Percentiles rank a stretch among this genome's conserved stretches.
Conservation (phyloP, 1,140 invertebrate species). For the Euura saliciscinereae region DNA sequence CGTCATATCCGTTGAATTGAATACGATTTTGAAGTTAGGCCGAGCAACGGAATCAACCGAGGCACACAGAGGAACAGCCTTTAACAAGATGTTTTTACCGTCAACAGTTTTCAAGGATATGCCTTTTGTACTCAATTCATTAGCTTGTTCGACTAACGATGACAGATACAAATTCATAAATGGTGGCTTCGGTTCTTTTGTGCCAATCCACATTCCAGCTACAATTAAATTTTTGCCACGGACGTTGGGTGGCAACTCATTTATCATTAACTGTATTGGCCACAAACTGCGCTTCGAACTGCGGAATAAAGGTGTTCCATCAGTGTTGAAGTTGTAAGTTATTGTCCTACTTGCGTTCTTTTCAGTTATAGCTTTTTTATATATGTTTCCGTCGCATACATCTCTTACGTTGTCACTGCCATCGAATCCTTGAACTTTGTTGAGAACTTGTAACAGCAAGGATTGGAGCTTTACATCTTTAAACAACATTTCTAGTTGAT, state of each 20-base stretch:
- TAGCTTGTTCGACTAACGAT: slow-evolving; percentile 18
- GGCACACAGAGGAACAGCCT: slow-evolving; percentile 21
- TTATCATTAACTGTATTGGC: slow-evolving; percentile 23
- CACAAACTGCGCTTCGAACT: slow-evolving; percentile 24
- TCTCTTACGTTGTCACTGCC: slow-evolving; percentile 17
- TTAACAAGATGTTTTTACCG: slow-evolving; percentile 17
- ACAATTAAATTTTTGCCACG: slow-evolving; percentile 19
- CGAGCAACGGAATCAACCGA: slow-evolving; percentile 35
- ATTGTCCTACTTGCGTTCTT: slow-evolving; percentile 8
- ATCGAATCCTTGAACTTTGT: background rate
- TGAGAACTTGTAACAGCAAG: slow-evolving; percentile 13
- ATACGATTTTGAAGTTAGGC: slow-evolving; percentile 31
- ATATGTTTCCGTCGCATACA: slow-evolving; percentile 15
- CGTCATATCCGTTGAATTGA: slow-evolving; percentile 32
- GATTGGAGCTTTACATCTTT: slow-evolving; percentile 1
- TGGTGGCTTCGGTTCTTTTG: slow-evolving; percentile 19
- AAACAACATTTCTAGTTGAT: slow-evolving; percentile 18
- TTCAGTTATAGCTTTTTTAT: slow-evolving; percentile 15
- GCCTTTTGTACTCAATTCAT: slow-evolving; percentile 18
- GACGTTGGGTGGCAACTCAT: slow-evolving; percentile 24
- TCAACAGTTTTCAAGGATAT: slow-evolving; percentile 5
- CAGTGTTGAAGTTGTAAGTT: slow-evolving; percentile 24
- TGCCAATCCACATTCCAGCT: slow-evolving; percentile 13
- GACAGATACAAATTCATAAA: slow-evolving; percentile 25
- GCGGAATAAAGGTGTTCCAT: slow-evolving; percentile 27